phyloP scores from a whole-genome alignment of 2,888 invertebrate genomes.

The Hyles lineata region DNA sequence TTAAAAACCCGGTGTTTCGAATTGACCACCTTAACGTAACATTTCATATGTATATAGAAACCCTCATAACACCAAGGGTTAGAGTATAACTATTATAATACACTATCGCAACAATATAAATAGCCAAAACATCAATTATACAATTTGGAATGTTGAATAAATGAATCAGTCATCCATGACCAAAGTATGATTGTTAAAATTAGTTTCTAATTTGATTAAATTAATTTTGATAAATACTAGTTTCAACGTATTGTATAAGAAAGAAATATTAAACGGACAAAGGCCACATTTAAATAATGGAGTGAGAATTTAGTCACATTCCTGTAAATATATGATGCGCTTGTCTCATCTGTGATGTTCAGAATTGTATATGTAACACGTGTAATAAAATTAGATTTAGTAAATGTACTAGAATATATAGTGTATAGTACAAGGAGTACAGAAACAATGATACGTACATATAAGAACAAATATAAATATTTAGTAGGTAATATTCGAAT shows the following conservation, averaged over 20 bases:
- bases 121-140: conserved; percentile 24
- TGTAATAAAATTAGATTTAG: not conserved
- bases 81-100: conserved; percentile 9
- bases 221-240: too few relatives aligned
- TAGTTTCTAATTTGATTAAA: not conserved
- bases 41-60: conserved; percentile 26
- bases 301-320: not conserved
- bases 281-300: not conserved
- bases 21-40: conserved; percentile 28
- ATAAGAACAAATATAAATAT: not conserved
- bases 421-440: not conserved
- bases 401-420: not conserved
- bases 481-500: not conserved
- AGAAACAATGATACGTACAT: conserved; percentile 6
- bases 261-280: not conserved
- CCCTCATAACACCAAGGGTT: conserved; percentile 23
- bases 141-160: conserved; percentile 7
- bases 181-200: not conserved
- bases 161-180: conserved; percentile 5
- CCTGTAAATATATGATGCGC: not conserved
- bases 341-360: not conserved
- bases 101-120: conserved; percentile 17
- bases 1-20: conserved; percentile 2
- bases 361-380: not conserved
- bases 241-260: not conserved